phyloP scores from a whole-genome alignment of 1,140 invertebrate genomes.

The Dendroctonus valens region DNA sequence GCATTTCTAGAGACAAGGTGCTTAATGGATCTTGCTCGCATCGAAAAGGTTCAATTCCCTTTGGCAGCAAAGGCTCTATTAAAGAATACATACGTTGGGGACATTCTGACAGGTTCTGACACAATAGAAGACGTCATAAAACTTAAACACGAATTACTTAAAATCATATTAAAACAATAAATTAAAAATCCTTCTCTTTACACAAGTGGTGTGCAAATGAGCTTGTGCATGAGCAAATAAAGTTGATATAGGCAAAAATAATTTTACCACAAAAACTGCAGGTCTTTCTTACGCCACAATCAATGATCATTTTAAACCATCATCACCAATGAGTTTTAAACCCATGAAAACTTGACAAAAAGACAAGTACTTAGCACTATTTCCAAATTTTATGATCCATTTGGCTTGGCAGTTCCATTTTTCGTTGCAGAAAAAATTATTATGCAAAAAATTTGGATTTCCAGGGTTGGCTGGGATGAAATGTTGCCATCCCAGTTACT shows the following conservation, averaged over 20 bases:
- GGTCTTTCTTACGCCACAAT: conserved; percentile 15
- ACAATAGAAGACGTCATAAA: conserved; percentile 7
- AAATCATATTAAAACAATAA: too few relatives aligned
- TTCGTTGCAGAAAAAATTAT: conserved; percentile 43
- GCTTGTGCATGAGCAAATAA: conserved; percentile 31
- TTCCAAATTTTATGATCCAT: conserved; percentile 41
- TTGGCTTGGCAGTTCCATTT: conserved; percentile 43
- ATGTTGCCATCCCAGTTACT: conserved; percentile 17
- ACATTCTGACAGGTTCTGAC: conserved; percentile 48
- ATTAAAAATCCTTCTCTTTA: conserved; percentile 17
- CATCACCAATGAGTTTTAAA: background rate
- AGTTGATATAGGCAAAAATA: conserved; percentile 19
- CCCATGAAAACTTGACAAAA: conserved; percentile 30
- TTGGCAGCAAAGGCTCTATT: conserved; percentile 38
- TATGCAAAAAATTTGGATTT: conserved; percentile 42
- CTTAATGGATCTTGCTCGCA: conserved; percentile 42
- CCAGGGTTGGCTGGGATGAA: conserved; percentile 37
- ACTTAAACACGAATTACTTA: conserved; percentile 19
- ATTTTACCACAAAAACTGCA: conserved; percentile 28
- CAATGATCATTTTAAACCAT: conserved; percentile 29
- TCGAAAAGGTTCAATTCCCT: conserved; percentile 38
- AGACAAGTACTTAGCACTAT: conserved; percentile 34
- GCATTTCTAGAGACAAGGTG: conserved; percentile 48
- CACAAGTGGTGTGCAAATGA: conserved; percentile 25
- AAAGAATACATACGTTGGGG: conserved; percentile 53